Conservation (phyloP, 2,113 vertebrate genomes). For the Oceanites oceanicus region DNA sequence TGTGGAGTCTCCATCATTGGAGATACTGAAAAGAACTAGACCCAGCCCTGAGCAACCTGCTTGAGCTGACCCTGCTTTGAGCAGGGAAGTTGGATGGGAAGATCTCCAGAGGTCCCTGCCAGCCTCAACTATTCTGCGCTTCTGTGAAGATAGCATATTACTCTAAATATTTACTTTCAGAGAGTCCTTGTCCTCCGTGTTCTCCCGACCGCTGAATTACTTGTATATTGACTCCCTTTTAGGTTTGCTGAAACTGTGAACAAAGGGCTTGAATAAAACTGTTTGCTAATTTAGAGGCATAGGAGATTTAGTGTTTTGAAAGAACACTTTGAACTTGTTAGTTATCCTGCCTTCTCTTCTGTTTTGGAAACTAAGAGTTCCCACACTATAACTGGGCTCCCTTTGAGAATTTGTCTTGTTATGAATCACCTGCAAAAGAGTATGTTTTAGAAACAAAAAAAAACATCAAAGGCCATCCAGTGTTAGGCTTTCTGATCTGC, state of each 20-base stretch:
- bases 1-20: background rate
- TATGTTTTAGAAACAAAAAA: slow-evolving; percentile 50
- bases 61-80: background rate
- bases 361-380: slow-evolving; percentile 46
- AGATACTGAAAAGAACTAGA: background rate
- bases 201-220: background rate
- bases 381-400: slow-evolving; percentile 30
- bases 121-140: background rate
- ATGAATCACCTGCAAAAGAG: slow-evolving; percentile 53
- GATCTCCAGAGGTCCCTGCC: background rate
- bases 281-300: background rate
- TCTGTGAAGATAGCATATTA: slow-evolving; percentile 22
- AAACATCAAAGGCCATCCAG: slow-evolving; percentile 25
- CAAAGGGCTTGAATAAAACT: slow-evolving; percentile 22
- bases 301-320: slow-evolving; percentile 8
- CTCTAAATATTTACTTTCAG: slow-evolving; percentile 9
- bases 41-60: background rate
- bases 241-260: background rate
- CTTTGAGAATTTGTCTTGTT: slow-evolving; percentile 31
- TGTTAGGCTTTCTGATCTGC: slow-evolving; percentile 26
- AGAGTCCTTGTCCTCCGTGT: background rate
- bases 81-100: background rate
- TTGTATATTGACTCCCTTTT: background rate
- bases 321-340: slow-evolving; percentile 42
- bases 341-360: slow-evolving; percentile 28